phyloP scores from a whole-genome alignment of 1,140 invertebrate species.

The Psilanteris sp. region DNA sequence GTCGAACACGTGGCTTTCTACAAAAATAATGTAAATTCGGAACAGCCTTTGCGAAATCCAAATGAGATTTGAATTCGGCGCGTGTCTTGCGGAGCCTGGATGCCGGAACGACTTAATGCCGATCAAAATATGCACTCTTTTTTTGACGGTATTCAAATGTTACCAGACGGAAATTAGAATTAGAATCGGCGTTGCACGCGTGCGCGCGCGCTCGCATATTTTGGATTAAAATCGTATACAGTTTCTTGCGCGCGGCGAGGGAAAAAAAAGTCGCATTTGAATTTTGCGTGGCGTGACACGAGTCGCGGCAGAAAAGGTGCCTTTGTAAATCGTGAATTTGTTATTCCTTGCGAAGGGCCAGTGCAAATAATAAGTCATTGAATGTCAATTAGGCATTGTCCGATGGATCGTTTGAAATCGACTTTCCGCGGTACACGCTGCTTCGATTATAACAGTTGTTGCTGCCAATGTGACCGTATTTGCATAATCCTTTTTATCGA shows the following conservation, averaged over 20 bases:
- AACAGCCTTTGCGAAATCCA: conserved; percentile 53
- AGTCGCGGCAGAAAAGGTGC: conserved; percentile 62
- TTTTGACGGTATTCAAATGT: conserved; percentile 68
- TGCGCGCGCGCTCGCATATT: conserved; percentile 70
- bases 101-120: conserved; percentile 12
- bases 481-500: too few species aligned
- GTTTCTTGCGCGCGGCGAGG: conserved; percentile 5
- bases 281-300: conserved; percentile 66
- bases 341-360: conserved; percentile 39
- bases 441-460: too few species aligned
- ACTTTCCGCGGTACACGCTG: background rate
- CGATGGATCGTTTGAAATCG: conserved; percentile 8
- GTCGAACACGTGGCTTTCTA: conserved; percentile 46
- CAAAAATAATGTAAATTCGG: conserved; percentile 70
- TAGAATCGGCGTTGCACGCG: conserved; percentile 73
- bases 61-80: conserved; percentile 71
- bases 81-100: conserved; percentile 65
- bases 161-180: conserved; percentile 71
- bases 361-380: conserved; percentile 23
- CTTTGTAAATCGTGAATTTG: conserved; percentile 65
- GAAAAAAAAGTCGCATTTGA: conserved; percentile 67
- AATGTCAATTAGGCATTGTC: conserved; percentile 54
- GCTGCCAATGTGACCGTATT: too few species aligned
- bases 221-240: conserved; percentile 25
- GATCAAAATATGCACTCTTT: conserved; percentile 61